Conservation (phyloP, 2,888 invertebrate genomes). For the Agrotis puta region DNA sequence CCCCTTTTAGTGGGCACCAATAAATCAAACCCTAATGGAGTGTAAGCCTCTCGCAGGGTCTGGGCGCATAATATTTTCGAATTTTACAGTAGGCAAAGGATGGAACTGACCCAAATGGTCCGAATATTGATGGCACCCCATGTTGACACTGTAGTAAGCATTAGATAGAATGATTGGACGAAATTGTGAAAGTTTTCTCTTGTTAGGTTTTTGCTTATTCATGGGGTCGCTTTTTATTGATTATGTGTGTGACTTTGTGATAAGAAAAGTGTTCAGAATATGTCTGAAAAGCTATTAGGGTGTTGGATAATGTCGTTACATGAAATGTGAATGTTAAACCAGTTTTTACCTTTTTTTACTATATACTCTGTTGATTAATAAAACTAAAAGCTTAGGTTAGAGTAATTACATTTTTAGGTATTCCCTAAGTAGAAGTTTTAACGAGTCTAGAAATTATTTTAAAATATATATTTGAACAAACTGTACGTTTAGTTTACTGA, state of each 20-base stretch:
- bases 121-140: slow-evolving; percentile 75
- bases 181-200: slow-evolving; percentile 52
- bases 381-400: slow-evolving; percentile 6
- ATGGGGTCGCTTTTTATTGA: slow-evolving; percentile 48
- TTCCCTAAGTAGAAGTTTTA: slow-evolving; percentile 14
- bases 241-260: slow-evolving; percentile 51
- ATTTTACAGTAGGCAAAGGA: slow-evolving; percentile 80
- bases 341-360: background rate
- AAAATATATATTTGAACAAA: slow-evolving; percentile 16
- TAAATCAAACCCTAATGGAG: slow-evolving; percentile 89
- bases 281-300: slow-evolving; percentile 18
- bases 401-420: slow-evolving; percentile 1
- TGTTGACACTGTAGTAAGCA: slow-evolving; percentile 74
- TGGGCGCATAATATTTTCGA: slow-evolving; percentile 84
- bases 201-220: slow-evolving; percentile 54
- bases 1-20: slow-evolving; percentile 87
- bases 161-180: slow-evolving; percentile 70
- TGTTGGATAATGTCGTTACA: background rate
- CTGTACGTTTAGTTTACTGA: background rate
- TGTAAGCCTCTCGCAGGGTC: slow-evolving; percentile 79
- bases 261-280: slow-evolving; percentile 35
- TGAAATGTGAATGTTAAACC: slow-evolving; percentile 1
- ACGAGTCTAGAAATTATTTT: slow-evolving; percentile 15
- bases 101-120: slow-evolving; percentile 71
- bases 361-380: background rate